These are phyloP conservation scores for Phaethornis superciliosus DNA, from an alignment of 2,113 vertebrate genomes.

Conservation along the genomic window DNA sequence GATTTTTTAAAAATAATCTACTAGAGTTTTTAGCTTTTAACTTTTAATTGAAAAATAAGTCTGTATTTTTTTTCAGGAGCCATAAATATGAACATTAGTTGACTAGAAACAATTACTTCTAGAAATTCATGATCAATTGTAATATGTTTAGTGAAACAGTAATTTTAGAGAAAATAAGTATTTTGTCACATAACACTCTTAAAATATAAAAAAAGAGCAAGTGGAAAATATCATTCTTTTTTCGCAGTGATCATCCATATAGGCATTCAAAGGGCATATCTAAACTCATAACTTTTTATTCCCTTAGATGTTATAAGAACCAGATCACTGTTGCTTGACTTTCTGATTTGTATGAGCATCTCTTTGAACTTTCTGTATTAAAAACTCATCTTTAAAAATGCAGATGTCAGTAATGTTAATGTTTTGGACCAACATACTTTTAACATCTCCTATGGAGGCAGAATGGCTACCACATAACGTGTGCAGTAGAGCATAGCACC, in stretches of 20 bases:
- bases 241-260: not conserved
- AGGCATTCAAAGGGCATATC: not conserved
- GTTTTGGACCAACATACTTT: conserved; percentile 8
- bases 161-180: not conserved
- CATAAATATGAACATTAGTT: not conserved
- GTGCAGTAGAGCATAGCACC: not conserved
- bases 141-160: not conserved
- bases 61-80: not conserved
- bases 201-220: not conserved
- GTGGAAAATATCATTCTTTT: not conserved
- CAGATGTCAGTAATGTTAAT: not conserved
- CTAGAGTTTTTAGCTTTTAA: not conserved
- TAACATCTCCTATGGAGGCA: not conserved
- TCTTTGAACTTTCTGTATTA: not conserved
- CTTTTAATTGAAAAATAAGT: not conserved
- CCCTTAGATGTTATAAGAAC: not conserved
- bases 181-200: not conserved
- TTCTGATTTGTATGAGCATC: not conserved
- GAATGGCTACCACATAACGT: not conserved
- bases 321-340: not conserved
- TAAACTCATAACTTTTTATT: not conserved
- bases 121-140: not conserved
- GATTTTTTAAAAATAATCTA: not conserved
- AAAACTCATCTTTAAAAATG: not conserved
- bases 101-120: not conserved